Percentiles rank a stretch among this genome's conserved stretches.
Conservation (phyloP, 2,888 invertebrate genomes). For the Latrodectus elegans region DNA sequence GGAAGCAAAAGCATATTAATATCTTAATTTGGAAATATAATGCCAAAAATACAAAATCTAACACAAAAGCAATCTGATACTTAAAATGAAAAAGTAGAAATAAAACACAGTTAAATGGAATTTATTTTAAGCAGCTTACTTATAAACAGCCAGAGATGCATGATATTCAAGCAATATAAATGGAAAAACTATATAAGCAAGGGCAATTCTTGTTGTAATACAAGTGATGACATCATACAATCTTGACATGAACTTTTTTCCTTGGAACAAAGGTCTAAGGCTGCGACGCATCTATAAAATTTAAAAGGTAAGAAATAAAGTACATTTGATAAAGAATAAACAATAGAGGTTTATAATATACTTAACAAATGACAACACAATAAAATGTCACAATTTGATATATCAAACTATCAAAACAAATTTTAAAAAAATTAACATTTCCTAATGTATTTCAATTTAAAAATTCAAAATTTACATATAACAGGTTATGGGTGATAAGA, state of each 20-base stretch:
- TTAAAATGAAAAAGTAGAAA: neutral
- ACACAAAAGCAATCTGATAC: no score
- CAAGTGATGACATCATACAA: conserved; percentile 90
- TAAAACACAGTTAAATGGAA: neutral
- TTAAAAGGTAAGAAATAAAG: no score
- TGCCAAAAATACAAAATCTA: no score
- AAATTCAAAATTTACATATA: neutral
- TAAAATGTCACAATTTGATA: neutral
- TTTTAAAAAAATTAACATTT: neutral
- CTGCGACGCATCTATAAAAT: conserved; percentile 83
- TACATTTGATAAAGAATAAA: no score
- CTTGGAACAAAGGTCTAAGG: conserved; percentile 85
- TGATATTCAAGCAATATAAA: conserved; percentile 91
- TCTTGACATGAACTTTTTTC: conserved; percentile 77
- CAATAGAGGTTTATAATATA: neutral
- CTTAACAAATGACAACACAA: neutral
- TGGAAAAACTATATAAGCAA: conserved; percentile 93
- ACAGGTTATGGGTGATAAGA: no score
- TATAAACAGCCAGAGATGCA: conserved; percentile 84
- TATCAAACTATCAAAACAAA: neutral
- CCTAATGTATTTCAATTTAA: neutral
- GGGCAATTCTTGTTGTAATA: conserved; percentile 85
- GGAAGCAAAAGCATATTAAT: no score
- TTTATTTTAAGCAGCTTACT: conserved; percentile 79
- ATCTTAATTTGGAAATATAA: no score